Base-by-base conservation (phyloP, 2,113 vertebrate species). In the Passer domesticus region DNA sequence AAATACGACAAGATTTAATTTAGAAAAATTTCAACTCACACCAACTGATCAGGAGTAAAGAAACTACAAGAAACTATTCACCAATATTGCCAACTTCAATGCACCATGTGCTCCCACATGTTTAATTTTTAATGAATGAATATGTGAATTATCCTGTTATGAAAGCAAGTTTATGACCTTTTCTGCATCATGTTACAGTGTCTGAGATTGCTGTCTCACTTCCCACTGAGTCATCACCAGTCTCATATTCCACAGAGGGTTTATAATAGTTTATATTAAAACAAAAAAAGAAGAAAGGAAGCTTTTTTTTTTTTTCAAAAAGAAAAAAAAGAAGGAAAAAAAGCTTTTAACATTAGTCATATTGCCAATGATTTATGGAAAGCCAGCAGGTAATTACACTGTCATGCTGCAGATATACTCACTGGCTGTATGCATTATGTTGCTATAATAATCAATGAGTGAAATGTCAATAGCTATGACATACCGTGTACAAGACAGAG, bases 111-210 rank as follows among this genome's bases (percentile, higher is more conserved):
- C 9, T 90, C 53, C 49, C 37, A 73, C 15, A 11, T 62, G 28
- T 64, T 97, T 90, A 93, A 97, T 95, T 97, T 97, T 97, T 97
- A 97, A 97, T 97, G 91, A 96, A 88, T 97, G 85, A 93, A 77
- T 31, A 87, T 95, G 78, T 93, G 62, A 95, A 96, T 87, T 93
- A 96, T 62, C 56, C 83, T 53, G 46, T 84, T 83, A 66, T 30
- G 80, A 92, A 96, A 96, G 56, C 52, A 94, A 94, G 56, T 33
- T 44, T 37, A 41, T 74, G 83, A 89, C 90, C 90, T 97, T 96
- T 70, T 79, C 63, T 90, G 39, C 37, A 72, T 90, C 80, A 58
- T 0, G 2, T 90, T 92, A 93, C 68, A 66, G 39, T n/a, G 56
- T 70, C 80, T 91, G 44, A 89, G 74, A 94, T 35, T 94, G 63